A percentile compares a stretch with the other conserved stretches of the same genome.
These are phyloP conservation scores for Grammatotria lemairii DNA, from an alignment of 2,113 vertebrate genomes.

Conservation along the genomic window DNA sequence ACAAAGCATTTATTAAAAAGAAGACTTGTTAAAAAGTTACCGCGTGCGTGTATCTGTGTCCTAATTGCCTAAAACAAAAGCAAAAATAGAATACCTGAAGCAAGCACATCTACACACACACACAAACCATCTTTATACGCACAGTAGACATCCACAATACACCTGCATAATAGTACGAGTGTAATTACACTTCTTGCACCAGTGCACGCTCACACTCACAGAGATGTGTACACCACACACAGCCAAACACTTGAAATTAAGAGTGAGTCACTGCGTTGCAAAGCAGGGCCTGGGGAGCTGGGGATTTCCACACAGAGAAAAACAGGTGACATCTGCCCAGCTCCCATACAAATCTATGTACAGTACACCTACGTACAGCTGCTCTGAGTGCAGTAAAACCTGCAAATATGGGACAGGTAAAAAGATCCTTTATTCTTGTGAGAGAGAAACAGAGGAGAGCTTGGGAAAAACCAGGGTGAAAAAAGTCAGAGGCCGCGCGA, in stretches of 20 bases:
- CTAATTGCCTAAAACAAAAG: slow-evolving; percentile 34
- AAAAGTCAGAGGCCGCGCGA: slow-evolving; percentile 17
- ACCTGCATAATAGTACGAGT: background rate
- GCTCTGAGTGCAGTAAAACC: slow-evolving; percentile 18
- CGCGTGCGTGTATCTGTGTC: background rate
- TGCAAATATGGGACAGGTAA: slow-evolving; percentile 35
- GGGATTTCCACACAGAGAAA: slow-evolving; percentile 62
- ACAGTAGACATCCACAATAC: background rate
- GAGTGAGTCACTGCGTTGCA: slow-evolving; percentile 56
- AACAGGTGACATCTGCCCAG: slow-evolving; percentile 62
- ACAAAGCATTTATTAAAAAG: slow-evolving; percentile 28
- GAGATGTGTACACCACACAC: slow-evolving; percentile 8
- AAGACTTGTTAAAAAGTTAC: slow-evolving; percentile 18
- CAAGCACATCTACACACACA: background rate
- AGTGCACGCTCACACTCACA: background rate
- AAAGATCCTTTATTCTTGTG: background rate
- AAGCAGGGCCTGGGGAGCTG: slow-evolving; percentile 51
- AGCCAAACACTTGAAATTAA: slow-evolving; percentile 40
- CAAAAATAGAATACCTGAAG: background rate
- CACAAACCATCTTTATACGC: background rate
- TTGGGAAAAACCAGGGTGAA: background rate
- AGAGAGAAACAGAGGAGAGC: background rate
- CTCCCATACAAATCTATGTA: slow-evolving; percentile 38
- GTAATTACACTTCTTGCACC: background rate
- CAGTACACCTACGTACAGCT: slow-evolving; percentile 24